A percentile compares a stretch with the other conserved stretches of the same genome.
phyloP scores from a whole-genome alignment of 2,888 invertebrate species.

The Noctua comes region DNA sequence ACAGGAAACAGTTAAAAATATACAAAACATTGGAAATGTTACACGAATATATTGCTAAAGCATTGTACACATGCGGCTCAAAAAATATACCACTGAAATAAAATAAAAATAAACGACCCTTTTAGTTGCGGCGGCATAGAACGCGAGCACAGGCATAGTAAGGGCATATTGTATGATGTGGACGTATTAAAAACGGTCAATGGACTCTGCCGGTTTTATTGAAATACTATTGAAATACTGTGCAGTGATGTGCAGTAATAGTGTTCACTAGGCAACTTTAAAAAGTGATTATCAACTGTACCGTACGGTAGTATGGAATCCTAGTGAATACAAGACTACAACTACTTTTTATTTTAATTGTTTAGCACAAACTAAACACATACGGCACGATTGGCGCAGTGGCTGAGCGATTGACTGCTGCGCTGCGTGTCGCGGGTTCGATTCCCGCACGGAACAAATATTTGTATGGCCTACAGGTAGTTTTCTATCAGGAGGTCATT shows the following conservation, averaged over 20 bases:
- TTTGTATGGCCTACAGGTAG: too few species aligned
- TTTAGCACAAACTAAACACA: too few species aligned
- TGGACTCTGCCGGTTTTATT: constrained; percentile 3
- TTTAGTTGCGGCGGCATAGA: constrained; percentile 30
- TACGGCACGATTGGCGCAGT: too few species aligned
- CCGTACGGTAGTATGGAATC: not conserved
- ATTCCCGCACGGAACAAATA: too few species aligned
- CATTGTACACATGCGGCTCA: constrained; percentile 28
- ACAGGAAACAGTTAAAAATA: constrained; percentile 34
- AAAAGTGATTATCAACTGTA: not conserved
- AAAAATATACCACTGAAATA: constrained; percentile 39
- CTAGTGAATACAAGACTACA: not conserved
- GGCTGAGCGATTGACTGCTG: too few species aligned
- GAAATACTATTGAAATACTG: constrained; percentile 26
- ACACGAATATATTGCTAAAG: constrained; percentile 48
- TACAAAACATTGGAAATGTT: constrained; percentile 43
- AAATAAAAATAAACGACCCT: constrained; percentile 35
- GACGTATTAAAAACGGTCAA: constrained; percentile 40
- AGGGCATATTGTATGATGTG: constrained; percentile 6
- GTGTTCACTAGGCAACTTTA: not conserved
- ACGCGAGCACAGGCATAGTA: not conserved
- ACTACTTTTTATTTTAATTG: not conserved
- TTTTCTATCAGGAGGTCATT: too few species aligned
- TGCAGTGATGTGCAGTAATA: not conserved
- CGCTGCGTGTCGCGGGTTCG: too few species aligned